phyloP scores from a whole-genome alignment of 2,797 vertebrate genomes.

The Nothura maculosa region DNA sequence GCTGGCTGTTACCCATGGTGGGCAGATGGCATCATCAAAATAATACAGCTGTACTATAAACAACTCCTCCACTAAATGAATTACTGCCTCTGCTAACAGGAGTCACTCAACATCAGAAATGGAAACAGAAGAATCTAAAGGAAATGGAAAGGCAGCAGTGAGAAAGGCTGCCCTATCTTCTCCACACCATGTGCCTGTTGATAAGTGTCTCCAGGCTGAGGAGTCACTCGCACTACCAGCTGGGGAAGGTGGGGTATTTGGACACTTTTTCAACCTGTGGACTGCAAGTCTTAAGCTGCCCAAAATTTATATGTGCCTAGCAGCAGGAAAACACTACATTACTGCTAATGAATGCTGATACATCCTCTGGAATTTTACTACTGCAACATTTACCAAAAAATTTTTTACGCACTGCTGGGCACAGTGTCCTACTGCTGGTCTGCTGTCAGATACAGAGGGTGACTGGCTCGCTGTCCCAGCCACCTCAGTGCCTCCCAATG shows the following conservation, averaged over 20 bases:
- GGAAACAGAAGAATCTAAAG: not conserved
- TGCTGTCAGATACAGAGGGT: not conserved
- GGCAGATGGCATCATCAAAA: slow-evolving; percentile 63
- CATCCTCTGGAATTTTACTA: not conserved
- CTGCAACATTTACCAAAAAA: not conserved
- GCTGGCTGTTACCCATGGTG: slow-evolving; percentile 19
- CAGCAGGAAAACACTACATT: not conserved
- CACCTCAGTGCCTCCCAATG: not conserved
- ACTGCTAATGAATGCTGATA: not conserved
- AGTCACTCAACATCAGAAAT: not conserved
- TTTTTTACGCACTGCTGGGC: not conserved
- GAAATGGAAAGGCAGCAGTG: not conserved
- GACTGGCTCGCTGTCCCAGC: not conserved
- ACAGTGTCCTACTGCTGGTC: not conserved
- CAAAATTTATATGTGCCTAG: not conserved
- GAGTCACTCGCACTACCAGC: not conserved
- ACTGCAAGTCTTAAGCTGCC: not conserved
- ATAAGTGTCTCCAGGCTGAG: too few species aligned
- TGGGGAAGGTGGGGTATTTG: not conserved
- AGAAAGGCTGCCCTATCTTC: not conserved
- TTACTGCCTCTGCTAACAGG: slow-evolving; percentile 25
- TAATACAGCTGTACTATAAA: slow-evolving; percentile 65
- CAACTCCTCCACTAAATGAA: slow-evolving; percentile 29
- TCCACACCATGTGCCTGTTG: not conserved
- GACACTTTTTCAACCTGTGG: not conserved